Percentiles rank a stretch among this genome's conserved stretches.
These are phyloP conservation scores for Fukomys damarensis DNA, from an alignment of 2,113 vertebrate genomes.

Conservation along the genomic window DNA sequence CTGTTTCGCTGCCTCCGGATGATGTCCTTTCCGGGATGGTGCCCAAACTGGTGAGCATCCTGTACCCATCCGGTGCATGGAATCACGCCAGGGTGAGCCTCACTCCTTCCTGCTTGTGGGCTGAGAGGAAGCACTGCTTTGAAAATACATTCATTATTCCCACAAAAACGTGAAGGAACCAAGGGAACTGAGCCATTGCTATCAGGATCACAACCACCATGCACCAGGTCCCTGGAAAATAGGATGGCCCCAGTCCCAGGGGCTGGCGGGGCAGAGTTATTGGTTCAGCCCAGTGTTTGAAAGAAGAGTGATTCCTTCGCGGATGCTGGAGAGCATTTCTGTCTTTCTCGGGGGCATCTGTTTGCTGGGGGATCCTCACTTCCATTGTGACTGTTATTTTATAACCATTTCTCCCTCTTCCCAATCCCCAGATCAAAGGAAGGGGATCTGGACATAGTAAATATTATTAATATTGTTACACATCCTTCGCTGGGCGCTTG, in stretches of 20 bases:
- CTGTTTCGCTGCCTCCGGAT: slow-evolving; percentile 70
- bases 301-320: background rate
- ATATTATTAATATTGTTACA: background rate
- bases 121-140: background rate
- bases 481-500: fast-evolving
- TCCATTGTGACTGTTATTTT: background rate
- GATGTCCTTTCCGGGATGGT: slow-evolving; percentile 52
- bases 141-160: background rate
- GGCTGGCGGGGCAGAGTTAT: background rate
- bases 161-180: background rate
- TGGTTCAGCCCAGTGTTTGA: background rate
- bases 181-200: background rate
- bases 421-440: background rate
- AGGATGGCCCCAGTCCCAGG: fast-evolving
- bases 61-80: background rate
- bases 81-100: background rate
- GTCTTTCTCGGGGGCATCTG: background rate
- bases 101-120: background rate
- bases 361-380: background rate
- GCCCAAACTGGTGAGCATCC: background rate
- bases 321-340: background rate
- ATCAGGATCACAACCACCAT: background rate
- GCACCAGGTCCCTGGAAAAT: background rate
- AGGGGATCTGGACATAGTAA: background rate
- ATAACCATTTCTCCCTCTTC: background rate